Evolutionary conservation across 2,113 vertebrate genomes (phyloP).

Genomic region (Tupaia tana): DNA sequence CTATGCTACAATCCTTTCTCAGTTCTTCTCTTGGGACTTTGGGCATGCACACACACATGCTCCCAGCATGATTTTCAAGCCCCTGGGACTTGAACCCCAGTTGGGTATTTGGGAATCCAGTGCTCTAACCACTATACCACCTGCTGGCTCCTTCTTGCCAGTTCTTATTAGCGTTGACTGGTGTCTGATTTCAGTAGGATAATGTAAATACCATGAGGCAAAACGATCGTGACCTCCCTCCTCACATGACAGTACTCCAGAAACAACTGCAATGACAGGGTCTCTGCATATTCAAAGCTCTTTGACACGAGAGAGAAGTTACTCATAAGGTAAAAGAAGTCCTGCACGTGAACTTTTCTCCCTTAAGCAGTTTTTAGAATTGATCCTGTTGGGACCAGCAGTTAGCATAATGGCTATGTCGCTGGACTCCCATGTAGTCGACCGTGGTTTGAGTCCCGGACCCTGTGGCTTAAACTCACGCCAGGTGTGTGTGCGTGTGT

Average conservation of each 20-base stretch:
- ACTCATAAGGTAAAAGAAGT: neutral
- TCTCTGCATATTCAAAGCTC: neutral
- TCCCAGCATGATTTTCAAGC: too few relatives aligned
- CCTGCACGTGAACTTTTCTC: constrained; percentile 23
- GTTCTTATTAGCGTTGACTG: neutral
- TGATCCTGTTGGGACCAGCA: neutral
- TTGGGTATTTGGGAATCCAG: too few relatives aligned
- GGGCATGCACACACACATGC: too few relatives aligned
- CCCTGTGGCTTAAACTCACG: too few relatives aligned
- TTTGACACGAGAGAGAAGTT: neutral
- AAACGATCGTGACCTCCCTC: neutral
- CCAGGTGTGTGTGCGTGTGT: too few relatives aligned
- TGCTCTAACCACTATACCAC: too few relatives aligned
- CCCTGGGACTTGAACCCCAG: too few relatives aligned
- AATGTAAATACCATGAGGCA: neutral
- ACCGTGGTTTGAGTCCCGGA: too few relatives aligned
- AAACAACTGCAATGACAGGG: neutral
- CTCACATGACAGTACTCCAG: neutral
- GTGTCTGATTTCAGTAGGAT: neutral
- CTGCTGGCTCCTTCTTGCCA: neutral
- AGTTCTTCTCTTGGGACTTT: too few relatives aligned
- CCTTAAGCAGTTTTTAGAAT: constrained; percentile 9
- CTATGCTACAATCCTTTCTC: too few relatives aligned
- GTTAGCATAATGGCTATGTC: too few relatives aligned
- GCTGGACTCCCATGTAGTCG: too few relatives aligned